Evolutionary conservation across 2,113 vertebrate species (phyloP), one percentile per base, ranked within the genome.

Genomic region (Condylura cristata): DNA sequence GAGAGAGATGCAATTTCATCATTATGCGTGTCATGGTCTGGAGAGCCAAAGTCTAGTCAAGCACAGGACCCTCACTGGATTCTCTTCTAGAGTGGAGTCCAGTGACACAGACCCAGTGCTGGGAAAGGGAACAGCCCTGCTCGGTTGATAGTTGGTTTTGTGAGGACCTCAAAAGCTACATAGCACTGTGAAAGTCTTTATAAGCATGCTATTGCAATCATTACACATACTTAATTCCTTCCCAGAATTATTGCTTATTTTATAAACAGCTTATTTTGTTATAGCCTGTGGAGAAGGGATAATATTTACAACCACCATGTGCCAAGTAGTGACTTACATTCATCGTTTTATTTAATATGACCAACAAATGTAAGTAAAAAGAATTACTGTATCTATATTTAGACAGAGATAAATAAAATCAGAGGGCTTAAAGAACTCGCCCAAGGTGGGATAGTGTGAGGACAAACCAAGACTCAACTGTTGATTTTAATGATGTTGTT

Each of bases 361-460:
- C 13, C n/a, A 32, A 82, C 44, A 82, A 92, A 78, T 37, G 51
- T 11, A 84, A 51, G 60, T 34, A 90, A 28, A 28, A 87, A 14
- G 78, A 85, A 66, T 91, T 60, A 72, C 22, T 46, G 6, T 71
- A 80, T 96, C 66, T 14, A 91, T 68, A 94, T 95, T 89, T 74
- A 80, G n/a, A 89, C 53, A 61, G 58, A 16, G 48, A 93, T 85
- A 72, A 16, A 90, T 80, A 60, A 51, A 51, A 51, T 44, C 7
- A 63, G 66, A 91, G 24, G 20, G 44, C 3, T 44, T 93, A n/a
- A 80, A 20, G 53, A 60, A 51, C n/a, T 75, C 90, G 39, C 30
- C 65, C 71, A 75, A 68, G 51, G 86, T 85, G 3, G 18, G 48
- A 30, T 30, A 60, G 34, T 34, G 32, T 16, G 48, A 90, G 56